These are phyloP conservation scores for Spizaetus ornatus DNA, from an alignment of 2,113 vertebrate genomes.

Conservation along the genomic window DNA sequence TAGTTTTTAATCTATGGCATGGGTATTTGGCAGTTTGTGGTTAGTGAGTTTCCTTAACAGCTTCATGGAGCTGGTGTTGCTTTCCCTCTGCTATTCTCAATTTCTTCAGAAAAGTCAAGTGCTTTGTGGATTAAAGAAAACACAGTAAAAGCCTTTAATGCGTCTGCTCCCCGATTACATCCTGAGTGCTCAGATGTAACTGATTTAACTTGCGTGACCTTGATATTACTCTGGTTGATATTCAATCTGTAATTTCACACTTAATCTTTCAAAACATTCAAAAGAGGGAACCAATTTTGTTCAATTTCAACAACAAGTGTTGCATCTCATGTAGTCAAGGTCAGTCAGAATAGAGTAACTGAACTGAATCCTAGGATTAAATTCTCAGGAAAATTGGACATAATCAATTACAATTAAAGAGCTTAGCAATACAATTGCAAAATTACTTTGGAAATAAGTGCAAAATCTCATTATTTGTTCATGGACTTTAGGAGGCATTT, in stretches of 20 bases:
- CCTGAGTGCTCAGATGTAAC: background rate
- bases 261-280: constrained; percentile 50
- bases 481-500: constrained; percentile 32
- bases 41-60: background rate
- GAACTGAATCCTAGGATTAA: constrained; percentile 20
- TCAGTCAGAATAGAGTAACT: constrained; percentile 43
- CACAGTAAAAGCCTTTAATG: background rate
- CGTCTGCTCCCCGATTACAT: background rate
- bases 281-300: constrained; percentile 31
- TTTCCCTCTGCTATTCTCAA: background rate
- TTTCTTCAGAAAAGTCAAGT: background rate
- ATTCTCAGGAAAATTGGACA: constrained; percentile 9
- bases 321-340: constrained; percentile 11
- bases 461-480: constrained; percentile 57
- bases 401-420: constrained; percentile 61
- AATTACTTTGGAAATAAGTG: constrained; percentile 26
- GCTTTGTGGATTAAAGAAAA: background rate
- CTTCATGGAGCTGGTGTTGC: background rate
- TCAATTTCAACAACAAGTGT: constrained; percentile 17
- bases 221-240: constrained; percentile 17
- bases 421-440: constrained; percentile 14
- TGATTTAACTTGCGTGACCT: background rate
- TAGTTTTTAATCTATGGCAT: background rate
- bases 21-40: background rate
- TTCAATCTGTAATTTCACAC: constrained; percentile 17